Conservation (phyloP, 2,113 vertebrate species). For the Brachyhypopomus occidentalis region DNA sequence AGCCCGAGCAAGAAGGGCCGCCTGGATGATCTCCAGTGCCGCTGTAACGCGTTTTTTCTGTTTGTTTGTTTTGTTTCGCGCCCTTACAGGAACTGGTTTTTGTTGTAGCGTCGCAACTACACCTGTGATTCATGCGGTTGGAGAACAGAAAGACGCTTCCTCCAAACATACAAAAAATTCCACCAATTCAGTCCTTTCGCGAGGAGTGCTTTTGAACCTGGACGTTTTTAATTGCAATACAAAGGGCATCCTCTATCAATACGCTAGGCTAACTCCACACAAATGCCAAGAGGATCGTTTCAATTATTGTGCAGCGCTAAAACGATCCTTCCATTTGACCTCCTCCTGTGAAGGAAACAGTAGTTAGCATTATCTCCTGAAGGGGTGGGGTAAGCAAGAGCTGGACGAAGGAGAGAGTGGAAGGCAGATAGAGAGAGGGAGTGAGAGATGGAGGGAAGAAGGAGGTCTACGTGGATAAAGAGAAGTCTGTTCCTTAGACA, state of each 20-base stretch:
- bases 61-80: no score
- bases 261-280: background rate
- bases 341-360: slow-evolving; percentile 6
- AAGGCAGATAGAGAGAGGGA: background rate
- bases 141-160: no score
- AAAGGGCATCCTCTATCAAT: background rate
- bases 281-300: background rate
- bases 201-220: background rate
- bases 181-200: background rate
- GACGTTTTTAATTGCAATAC: background rate
- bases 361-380: slow-evolving; percentile 42
- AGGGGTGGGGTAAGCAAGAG: slow-evolving; percentile 4
- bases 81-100: no score
- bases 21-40: background rate
- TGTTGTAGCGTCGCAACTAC: no score
- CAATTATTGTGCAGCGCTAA: background rate
- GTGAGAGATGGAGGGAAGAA: slow-evolving; percentile 37
- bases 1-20: background rate
- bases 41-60: no score
- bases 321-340: background rate
- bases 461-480: slow-evolving; percentile 41
- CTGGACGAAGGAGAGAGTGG: slow-evolving; percentile 37
- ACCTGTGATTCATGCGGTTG: no score
- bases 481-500: slow-evolving; percentile 49
- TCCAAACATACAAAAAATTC: background rate